phyloP scores from a whole-genome alignment of 1,140 invertebrate genomes.

The Leptonema lineaticorne region DNA sequence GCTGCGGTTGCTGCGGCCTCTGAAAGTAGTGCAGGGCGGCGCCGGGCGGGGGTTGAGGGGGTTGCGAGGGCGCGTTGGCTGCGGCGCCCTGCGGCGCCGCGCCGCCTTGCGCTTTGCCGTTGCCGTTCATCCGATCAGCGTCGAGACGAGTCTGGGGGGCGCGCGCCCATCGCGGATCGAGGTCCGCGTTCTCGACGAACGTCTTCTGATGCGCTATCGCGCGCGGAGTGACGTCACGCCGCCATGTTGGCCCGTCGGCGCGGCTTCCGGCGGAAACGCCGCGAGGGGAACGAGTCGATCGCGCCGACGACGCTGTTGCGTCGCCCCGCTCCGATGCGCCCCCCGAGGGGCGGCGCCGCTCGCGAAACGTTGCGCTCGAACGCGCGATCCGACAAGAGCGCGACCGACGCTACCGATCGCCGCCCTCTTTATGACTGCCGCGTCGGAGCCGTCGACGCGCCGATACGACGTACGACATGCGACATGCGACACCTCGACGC shows the following conservation, averaged over 20 bases:
- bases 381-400: not conserved
- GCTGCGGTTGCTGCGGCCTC: slow-evolving; percentile 20
- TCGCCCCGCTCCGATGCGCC: not conserved
- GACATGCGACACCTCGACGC: not conserved
- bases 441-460: not conserved
- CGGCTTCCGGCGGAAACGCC: slow-evolving; percentile 10
- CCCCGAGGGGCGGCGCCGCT: not conserved
- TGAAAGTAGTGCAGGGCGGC: slow-evolving; percentile 14
- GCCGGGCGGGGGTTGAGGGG: slow-evolving; percentile 1
- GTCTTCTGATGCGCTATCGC: not conserved
- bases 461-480: not conserved
- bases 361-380: not conserved
- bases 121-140: slow-evolving; percentile 32
- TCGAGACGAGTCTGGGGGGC: not conserved
- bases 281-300: too few species aligned
- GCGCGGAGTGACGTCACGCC: slow-evolving; percentile 29
- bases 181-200: not conserved
- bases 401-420: not conserved
- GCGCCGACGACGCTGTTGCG: not conserved
- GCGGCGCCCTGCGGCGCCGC: slow-evolving; percentile 8
- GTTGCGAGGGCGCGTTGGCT: slow-evolving; percentile 5
- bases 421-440: not conserved
- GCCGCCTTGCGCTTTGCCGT: slow-evolving; percentile 33
- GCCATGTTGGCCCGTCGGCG: slow-evolving; percentile 28
- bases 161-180: not conserved